phyloP scores from a whole-genome alignment of 2,888 invertebrate species.

The Chorisops tibialis region DNA sequence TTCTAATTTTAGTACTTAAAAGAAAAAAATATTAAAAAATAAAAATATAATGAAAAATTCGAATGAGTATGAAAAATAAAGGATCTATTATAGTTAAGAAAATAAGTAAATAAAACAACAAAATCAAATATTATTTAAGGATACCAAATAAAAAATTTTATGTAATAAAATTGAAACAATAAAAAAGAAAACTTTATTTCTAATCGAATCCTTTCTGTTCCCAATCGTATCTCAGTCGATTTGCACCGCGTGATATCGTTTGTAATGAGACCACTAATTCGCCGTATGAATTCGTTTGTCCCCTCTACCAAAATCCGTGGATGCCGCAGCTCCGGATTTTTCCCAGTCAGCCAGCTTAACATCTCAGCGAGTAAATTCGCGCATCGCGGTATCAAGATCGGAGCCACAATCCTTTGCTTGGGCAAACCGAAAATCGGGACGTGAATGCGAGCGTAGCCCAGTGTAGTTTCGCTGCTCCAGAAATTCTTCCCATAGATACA shows the following conservation, averaged over 20 bases:
- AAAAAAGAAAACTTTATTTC: too few relatives aligned
- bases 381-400: conserved; percentile 71
- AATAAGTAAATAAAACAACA: too few relatives aligned
- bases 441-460: conserved; percentile 84
- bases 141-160: too few relatives aligned
- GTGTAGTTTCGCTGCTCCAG: conserved; percentile 79
- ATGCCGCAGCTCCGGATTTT: conserved; percentile 85
- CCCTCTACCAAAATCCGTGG: conserved; percentile 81
- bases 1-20: too few relatives aligned
- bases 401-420: conserved; percentile 52
- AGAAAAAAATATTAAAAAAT: too few relatives aligned
- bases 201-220: neutral
- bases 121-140: too few relatives aligned
- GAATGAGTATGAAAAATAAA: too few relatives aligned
- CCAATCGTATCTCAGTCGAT: conserved; percentile 61
- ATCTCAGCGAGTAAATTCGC: conserved; percentile 61
- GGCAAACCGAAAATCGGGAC: conserved; percentile 64
- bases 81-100: too few relatives aligned
- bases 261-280: conserved; percentile 65
- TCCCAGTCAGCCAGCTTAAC: conserved; percentile 76
- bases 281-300: conserved; percentile 78
- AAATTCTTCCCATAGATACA: conserved; percentile 80
- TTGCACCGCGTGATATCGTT: conserved; percentile 73
- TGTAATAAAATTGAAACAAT: too few relatives aligned
- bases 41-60: too few relatives aligned